Evolutionary conservation across 2,113 vertebrate genomes (phyloP), one percentile per base, ranked within the genome.

Genomic region (Sebastes fasciatus): DNA sequence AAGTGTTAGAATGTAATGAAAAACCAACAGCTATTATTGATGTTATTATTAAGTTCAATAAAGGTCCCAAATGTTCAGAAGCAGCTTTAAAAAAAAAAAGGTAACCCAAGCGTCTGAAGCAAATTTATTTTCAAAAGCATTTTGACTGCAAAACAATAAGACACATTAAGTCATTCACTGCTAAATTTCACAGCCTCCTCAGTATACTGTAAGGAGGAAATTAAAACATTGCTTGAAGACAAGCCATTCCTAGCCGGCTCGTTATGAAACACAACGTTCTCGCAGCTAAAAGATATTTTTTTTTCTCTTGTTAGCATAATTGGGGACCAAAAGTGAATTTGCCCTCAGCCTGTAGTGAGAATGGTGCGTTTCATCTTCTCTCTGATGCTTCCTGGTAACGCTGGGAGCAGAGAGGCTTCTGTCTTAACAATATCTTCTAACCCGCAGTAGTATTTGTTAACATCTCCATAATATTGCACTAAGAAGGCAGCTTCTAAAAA

Each of bases 231-330:
- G 71, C 82, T 88, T 54, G 74, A 69, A 88, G 90, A 91, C 87
- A 85, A 86, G 79, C 80, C 63, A 77, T 85, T 89, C 75, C 80
- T 80, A 80, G 86, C 85, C 80, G 61, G 83, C 87, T 93, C 61
- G 40, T 92, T 94, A 90, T 79, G 86, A 95, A 93, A 88, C 80
- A 62, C 72, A 87, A 85, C 66, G 67, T 74, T 89, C 80, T 90
- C 61, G 63, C 73, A 91, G 89, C 81, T 74, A 72, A 82, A 81
- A 81, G 92, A 85, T 13, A 90, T 17, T 62, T 58, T 91, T 86
- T 86, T 88, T 88, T 61, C 82, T 94, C 90, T 93, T 92, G 94
- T 94, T 94, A 95, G 84, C 90, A 93, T 95, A 95, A 95, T 94
- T 94, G 89, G 92, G 77, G 78, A 92, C 85, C 85, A 88, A 92